Conservation (phyloP, 2,797 vertebrate species). For the Kryptopterus vitreolus region DNA sequence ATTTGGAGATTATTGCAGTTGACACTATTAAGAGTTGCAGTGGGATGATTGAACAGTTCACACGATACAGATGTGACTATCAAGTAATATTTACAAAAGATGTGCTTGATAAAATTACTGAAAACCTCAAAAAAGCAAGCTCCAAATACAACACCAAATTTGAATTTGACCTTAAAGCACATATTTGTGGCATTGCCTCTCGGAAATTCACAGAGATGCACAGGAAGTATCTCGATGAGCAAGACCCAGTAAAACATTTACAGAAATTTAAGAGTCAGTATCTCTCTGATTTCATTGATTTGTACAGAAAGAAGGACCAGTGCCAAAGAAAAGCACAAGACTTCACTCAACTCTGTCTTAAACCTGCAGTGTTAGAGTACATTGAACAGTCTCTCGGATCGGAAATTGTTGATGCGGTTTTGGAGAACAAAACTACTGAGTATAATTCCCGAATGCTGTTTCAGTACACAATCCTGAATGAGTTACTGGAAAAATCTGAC, state of each 20-base stretch:
- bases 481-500: constrained; percentile 52
- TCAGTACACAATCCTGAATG: constrained; percentile 59
- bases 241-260: constrained; percentile 41
- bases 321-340: constrained; percentile 56
- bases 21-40: neutral
- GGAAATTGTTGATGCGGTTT: constrained; percentile 62
- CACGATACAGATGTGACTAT: constrained; percentile 41
- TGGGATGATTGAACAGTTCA: neutral
- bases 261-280: constrained; percentile 51
- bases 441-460: constrained; percentile 60
- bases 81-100: constrained; percentile 44
- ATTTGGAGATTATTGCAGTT: constrained; percentile 28
- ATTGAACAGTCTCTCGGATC: constrained; percentile 61
- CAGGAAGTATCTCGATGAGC: constrained; percentile 22
- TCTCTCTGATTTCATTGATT: constrained; percentile 55
- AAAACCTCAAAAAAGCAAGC: accelerated
- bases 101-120: constrained; percentile 47
- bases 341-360: constrained; percentile 61
- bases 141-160: constrained; percentile 33
- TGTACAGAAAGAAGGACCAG: constrained; percentile 59
- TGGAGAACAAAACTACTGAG: constrained; percentile 48
- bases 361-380: constrained; percentile 58
- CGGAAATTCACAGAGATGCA: constrained; percentile 57
- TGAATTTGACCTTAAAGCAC: constrained; percentile 59
- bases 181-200: constrained; percentile 60